Conservation (phyloP, 2,797 vertebrate species). For the Smutsia gigantea region DNA sequence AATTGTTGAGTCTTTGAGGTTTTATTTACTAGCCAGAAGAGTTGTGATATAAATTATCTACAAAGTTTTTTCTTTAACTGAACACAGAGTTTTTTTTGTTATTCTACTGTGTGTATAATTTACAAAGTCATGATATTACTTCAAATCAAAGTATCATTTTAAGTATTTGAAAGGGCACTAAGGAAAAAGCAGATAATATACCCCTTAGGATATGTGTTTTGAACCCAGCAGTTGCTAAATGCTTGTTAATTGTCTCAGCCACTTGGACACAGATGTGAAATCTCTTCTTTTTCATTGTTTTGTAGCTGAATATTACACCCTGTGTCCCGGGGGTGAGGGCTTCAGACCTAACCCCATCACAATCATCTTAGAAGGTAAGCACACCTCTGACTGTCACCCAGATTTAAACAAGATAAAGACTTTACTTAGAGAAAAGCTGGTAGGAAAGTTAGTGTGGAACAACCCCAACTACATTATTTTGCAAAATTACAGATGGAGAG, state of each 20-base stretch:
- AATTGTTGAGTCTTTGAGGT: neutral
- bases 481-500: neutral
- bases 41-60: neutral
- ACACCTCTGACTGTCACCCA: neutral
- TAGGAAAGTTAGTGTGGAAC: neutral
- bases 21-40: conserved; percentile 37
- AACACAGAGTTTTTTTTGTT: conserved; percentile 38
- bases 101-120: neutral
- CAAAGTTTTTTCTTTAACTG: neutral
- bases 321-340: conserved; percentile 92
- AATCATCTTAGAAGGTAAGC: conserved; percentile 92
- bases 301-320: conserved; percentile 91
- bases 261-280: neutral
- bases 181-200: neutral
- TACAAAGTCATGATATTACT: neutral
- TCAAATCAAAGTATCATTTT: neutral
- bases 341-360: conserved; percentile 92
- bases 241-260: neutral
- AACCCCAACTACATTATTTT: neutral
- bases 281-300: conserved; percentile 22
- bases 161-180: neutral
- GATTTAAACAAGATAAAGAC: neutral
- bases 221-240: neutral
- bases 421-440: neutral
- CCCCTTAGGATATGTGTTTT: neutral